Base-by-base conservation (phyloP, 37 sponge, comb jelly and placozoan species). In the Petrosia ficiformis region DNA sequence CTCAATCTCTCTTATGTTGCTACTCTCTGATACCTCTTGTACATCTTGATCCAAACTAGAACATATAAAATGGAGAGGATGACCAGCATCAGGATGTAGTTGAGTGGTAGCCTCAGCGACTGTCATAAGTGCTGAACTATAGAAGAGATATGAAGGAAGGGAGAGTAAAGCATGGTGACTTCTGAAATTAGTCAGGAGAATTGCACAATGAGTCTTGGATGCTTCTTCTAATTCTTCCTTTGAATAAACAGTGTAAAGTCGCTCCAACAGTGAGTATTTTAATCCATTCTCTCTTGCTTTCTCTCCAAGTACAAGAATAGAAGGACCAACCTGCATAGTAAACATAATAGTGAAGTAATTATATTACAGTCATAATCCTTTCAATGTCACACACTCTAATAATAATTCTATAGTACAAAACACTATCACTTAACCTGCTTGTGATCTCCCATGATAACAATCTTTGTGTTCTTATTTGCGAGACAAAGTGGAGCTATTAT, bases 371-470 rank as follows among this genome's bases (percentile, higher is more conserved):
- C n/a, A n/a, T n/a, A n/a, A n/a, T n/a, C n/a, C n/a, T n/a, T n/a
- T n/a, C n/a, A n/a, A n/a, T n/a, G n/a, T n/a, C n/a, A n/a, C n/a
- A n/a, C n/a, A 48, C 14, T 48, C 54, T 19, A 48, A 19, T 19
- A 48, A 48, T 48, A 19, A 8, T 19, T 48, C 14, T 8, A 48
- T 48, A 48, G 14, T 48, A 48, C 14, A 19, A 19, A 48, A 19
- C 8, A 22, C 26, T n/a, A 67, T 33, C 2, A 82, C 68, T 42
- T 29, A n/a, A 93, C 93, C 58, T 92, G 92, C 16, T 42, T 60
- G 0, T 67, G 74, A 57, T 92, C 92, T 61, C 92, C 92, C 35
- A 84, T 88, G 67, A 92, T 83, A n/a, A 92, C 58, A 32, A 92
- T 74, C 72, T 83, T 86, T 1, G 92, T 92, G 33, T 76, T 28